These are phyloP conservation scores for Lasioglossum malachurum DNA, from an alignment of 2,888 invertebrate genomes.

Conservation along the genomic window DNA sequence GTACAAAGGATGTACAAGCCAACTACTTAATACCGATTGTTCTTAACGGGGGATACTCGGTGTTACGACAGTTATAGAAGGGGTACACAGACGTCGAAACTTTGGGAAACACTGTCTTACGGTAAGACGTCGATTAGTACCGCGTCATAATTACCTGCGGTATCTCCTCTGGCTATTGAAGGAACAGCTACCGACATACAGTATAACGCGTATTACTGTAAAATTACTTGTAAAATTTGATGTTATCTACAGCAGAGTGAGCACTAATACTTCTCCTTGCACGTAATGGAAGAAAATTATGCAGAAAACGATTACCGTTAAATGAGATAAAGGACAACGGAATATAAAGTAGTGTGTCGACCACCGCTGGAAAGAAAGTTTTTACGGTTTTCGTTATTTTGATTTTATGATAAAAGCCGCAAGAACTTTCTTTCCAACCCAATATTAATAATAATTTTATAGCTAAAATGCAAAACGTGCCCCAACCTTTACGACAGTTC, in stretches of 20 bases:
- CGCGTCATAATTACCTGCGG: background rate
- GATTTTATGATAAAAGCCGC: no score
- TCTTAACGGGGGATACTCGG: no score
- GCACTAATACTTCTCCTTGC: background rate
- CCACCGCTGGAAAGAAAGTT: no score
- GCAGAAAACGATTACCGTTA: background rate
- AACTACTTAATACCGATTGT: no score
- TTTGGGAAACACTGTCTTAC: background rate
- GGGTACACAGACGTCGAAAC: no score
- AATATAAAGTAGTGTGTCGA: background rate
- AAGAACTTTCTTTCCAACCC: no score
- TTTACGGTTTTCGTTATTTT: no score
- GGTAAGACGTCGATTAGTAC: constrained; percentile 1
- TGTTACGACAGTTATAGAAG: no score
- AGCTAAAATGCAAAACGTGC: no score
- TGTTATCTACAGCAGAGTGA: background rate
- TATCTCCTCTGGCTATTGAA: background rate
- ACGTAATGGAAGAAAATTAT: background rate
- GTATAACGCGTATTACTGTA: background rate
- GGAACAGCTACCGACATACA: background rate
- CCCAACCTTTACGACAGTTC: no score
- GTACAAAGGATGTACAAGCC: no score
- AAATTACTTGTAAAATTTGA: background rate
- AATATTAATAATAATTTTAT: no score
- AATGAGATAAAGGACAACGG: background rate